Evolutionary conservation across 2,797 vertebrate species (phyloP).

Genomic region (Momotus momota): DNA sequence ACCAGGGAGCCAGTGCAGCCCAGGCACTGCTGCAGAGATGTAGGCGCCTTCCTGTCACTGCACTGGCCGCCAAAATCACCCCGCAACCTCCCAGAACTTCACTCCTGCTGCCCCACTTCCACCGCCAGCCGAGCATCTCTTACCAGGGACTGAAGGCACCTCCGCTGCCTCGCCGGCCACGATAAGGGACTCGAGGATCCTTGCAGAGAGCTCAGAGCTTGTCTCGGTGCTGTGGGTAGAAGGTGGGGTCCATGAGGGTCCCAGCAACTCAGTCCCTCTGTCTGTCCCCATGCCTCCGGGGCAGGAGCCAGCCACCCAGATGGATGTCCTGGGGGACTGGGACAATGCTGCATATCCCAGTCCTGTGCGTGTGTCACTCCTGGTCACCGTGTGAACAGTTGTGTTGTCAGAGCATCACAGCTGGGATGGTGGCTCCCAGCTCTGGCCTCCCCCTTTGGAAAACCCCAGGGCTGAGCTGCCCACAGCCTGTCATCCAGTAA

Average conservation of each 20-base stretch:
- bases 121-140: accelerated
- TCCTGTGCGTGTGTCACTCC: accelerated
- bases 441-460: accelerated
- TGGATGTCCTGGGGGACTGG: neutral
- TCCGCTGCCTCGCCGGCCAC: conserved; percentile 76
- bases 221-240: conserved; percentile 72
- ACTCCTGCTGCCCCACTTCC: accelerated
- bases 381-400: accelerated
- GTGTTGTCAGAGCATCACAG: neutral
- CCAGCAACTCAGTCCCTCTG: accelerated
- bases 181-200: conserved; percentile 84
- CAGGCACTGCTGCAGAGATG: neutral
- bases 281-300: accelerated
- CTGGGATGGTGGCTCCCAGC: neutral
- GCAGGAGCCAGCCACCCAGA: accelerated
- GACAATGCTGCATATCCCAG: accelerated
- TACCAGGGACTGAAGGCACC: conserved; percentile 84
- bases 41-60: accelerated
- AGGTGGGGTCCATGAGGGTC: neutral
- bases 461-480: accelerated
- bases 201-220: conserved; percentile 79
- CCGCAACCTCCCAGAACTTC: neutral
- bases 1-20: neutral
- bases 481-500: neutral
- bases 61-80: neutral